Evolutionary conservation across 2,797 vertebrate genomes (phyloP), one percentile per base, ranked within the genome.

Genomic region (Synaphobranchus kaupii): DNA sequence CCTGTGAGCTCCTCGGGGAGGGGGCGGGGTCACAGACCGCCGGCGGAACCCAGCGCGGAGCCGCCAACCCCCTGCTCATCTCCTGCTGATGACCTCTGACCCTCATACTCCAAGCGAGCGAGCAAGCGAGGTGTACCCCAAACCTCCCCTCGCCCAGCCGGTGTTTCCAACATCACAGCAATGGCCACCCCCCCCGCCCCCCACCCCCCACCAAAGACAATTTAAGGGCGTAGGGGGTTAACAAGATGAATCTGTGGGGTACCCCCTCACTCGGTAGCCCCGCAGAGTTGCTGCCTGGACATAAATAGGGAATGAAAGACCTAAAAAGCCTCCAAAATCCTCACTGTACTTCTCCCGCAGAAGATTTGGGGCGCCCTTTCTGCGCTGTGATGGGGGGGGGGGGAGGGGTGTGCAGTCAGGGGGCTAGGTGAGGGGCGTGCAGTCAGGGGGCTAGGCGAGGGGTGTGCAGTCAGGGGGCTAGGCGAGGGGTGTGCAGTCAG

Each of bases 61-160:
- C 10, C 12, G 10, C 68, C 85, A 86, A 60, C 48, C 66, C 85
- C 22, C 85, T 86, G 71, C 66, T 86, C 68, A 86, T 86, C 85
- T 86, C 85, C 52, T 86, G 85, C 85, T 86, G 85, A 86, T 20
- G 20, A 54, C 9, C n/a, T 25, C 12, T 1, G 48, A 39, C 80
- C 28, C 68, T 34, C 68, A 8, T 20, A 71, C 8, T 34, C 28
- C 28, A n/a, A n/a, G n/a, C n/a, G n/a, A n/a, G n/a, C 39, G 39
- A 39, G 39, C 39, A 39, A 2, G 58, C 20, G 3, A 15, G 17
- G 22, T 60, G 58, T 15, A 20, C 20, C 58, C 17, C 58, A 60
- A 60, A 60, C 15, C 58, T 60, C 58, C 58, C 17, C 58, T 60
- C 17, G 17, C 17, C 58, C 5, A 15, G 58, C 17, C 5, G 58